Evolutionary conservation across 2,888 invertebrate species (phyloP).

Genomic region (Brachyptera putata): DNA sequence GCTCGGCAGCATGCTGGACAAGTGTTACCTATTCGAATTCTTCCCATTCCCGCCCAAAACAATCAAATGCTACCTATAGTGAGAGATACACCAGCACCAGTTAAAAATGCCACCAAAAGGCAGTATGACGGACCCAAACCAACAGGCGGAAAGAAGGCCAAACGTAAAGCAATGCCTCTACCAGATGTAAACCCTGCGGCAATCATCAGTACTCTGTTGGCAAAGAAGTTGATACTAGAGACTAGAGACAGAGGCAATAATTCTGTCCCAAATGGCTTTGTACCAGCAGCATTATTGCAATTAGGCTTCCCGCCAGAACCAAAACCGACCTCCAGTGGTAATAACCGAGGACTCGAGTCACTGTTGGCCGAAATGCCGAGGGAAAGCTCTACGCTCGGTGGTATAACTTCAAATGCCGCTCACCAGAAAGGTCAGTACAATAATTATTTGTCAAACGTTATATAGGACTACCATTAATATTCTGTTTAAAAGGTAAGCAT

Average conservation of each 20-base stretch:
- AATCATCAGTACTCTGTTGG: conserved; percentile 9
- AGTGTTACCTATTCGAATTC: neutral
- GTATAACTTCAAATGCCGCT: neutral
- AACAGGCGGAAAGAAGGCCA: neutral
- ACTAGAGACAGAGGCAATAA: neutral
- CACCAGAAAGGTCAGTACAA: neutral
- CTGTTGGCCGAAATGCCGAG: neutral
- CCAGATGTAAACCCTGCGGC: conserved; percentile 1
- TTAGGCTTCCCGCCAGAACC: neutral
- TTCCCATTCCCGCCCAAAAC: neutral
- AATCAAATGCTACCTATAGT: too few species aligned
- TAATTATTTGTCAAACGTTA: too few species aligned
- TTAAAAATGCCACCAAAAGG: neutral
- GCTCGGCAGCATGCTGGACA: neutral
- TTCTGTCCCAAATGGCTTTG: neutral
- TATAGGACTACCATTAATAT: too few species aligned
- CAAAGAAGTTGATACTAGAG: too few species aligned
- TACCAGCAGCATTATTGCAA: neutral
- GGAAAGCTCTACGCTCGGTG: neutral
- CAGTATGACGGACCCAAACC: neutral
- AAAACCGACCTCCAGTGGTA: neutral
- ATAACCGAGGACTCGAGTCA: neutral
- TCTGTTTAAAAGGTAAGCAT: too few species aligned
- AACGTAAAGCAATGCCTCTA: neutral
- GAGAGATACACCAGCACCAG: too few species aligned